phyloP scores from a whole-genome alignment of 2,797 vertebrate species.

The Sciurus carolinensis region DNA sequence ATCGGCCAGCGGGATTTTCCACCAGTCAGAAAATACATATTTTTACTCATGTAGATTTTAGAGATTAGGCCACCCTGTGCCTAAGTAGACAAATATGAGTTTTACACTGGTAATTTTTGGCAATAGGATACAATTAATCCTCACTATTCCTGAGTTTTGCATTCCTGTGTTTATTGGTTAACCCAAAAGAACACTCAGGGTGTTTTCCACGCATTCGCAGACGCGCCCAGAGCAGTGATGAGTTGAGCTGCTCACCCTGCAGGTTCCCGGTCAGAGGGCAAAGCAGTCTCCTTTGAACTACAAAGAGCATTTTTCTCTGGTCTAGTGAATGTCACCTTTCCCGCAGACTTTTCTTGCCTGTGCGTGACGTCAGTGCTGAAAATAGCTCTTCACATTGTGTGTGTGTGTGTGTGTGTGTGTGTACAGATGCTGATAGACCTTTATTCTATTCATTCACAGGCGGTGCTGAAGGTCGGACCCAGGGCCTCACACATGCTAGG shows the following conservation, averaged over 20 bases:
- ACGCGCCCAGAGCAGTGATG: too few species aligned
- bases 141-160: background rate
- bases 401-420: too few species aligned
- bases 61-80: background rate
- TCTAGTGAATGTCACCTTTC: background rate
- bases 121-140: background rate
- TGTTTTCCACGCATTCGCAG: background rate
- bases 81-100: background rate
- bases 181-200: background rate
- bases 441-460: too few species aligned
- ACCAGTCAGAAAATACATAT: too few species aligned
- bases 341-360: too few species aligned
- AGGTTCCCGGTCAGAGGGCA: accelerated
- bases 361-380: background rate
- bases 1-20: too few species aligned
- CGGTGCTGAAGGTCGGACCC: too few species aligned
- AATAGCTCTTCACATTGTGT: too few species aligned
- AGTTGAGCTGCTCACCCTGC: background rate
- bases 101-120: background rate
- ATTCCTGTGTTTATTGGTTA: background rate
- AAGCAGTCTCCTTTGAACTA: background rate
- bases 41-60: background rate
- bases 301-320: background rate
- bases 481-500: too few species aligned
- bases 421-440: too few species aligned